These are phyloP conservation scores for Andrena haemorrhoa DNA, from an alignment of 2,888 invertebrate species.

Conservation along the genomic window DNA sequence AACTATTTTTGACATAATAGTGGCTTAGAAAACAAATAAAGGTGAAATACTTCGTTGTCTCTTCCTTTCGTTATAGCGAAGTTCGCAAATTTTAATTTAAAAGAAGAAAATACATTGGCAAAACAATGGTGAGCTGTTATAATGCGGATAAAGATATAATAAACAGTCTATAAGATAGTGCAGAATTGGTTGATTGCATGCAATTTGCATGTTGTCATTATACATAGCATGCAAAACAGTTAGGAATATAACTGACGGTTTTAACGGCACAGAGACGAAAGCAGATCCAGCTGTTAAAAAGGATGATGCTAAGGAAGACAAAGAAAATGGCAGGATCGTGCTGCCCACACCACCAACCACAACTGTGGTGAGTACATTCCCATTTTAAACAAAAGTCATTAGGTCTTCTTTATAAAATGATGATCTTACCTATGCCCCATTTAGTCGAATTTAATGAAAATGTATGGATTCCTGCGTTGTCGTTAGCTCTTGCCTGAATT, in stretches of 20 bases:
- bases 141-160: slow-evolving; percentile 30
- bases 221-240: slow-evolving; percentile 75
- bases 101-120: not conserved
- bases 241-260: slow-evolving; percentile 81
- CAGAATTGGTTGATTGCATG: slow-evolving; percentile 67
- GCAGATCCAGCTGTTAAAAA: slow-evolving; percentile 81
- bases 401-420: slow-evolving; percentile 41
- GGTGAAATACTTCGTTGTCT: not conserved
- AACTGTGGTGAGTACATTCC: slow-evolving; percentile 80
- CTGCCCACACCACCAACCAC: slow-evolving; percentile 76
- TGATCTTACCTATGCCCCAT: slow-evolving; percentile 34
- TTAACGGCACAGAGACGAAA: slow-evolving; percentile 83
- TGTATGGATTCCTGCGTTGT: slow-evolving; percentile 40
- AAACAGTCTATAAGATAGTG: slow-evolving; percentile 29
- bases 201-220: slow-evolving; percentile 69
- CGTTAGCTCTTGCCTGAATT: slow-evolving; percentile 49
- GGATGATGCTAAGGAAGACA: slow-evolving; percentile 82
- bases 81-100: slow-evolving; percentile 16
- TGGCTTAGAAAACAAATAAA: not conserved
- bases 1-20: not conserved
- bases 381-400: slow-evolving; percentile 55
- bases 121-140: not conserved
- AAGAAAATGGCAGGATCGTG: slow-evolving; percentile 82
- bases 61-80: not conserved
- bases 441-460: slow-evolving; percentile 31